Conservation (phyloP, 2,113 vertebrate species). For the Nannobrachium achirus region DNA sequence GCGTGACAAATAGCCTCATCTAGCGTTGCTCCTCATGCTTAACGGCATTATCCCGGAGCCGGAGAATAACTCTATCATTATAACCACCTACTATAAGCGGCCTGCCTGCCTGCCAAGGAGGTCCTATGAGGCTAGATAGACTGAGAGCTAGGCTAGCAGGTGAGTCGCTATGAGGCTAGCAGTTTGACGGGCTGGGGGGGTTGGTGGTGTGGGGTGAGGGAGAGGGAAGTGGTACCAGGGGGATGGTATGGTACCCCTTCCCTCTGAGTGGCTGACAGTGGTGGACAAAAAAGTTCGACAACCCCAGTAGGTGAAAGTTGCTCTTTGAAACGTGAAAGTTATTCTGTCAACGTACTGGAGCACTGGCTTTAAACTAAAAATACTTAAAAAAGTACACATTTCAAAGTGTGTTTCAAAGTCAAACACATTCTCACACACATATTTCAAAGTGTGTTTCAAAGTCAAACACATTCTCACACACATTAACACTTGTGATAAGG, state of each 20-base stretch:
- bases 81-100: conserved; percentile 60
- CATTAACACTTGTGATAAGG: too few species aligned
- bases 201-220: conserved; percentile 45
- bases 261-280: too few species aligned
- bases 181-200: conserved; percentile 6
- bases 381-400: too few species aligned
- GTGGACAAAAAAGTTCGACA: too few species aligned
- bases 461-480: too few species aligned
- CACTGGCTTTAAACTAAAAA: too few species aligned
- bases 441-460: too few species aligned
- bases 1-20: conserved; percentile 76
- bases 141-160: conserved; percentile 6
- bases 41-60: conserved; percentile 74
- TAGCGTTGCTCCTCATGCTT: conserved; percentile 69
- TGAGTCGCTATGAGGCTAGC: conserved; percentile 11
- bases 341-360: too few species aligned
- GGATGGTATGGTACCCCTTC: conserved; percentile 19
- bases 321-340: too few species aligned
- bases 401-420: too few species aligned
- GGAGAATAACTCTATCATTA: conserved; percentile 72
- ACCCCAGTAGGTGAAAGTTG: too few species aligned
- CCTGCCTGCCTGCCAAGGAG: conserved; percentile 26
- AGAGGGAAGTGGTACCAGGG: conserved; percentile 16
- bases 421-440: too few species aligned
- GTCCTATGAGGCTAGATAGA: conserved; percentile 15